phyloP scores from a whole-genome alignment of 2,888 invertebrate species.

The Silvanus unidentatus region DNA sequence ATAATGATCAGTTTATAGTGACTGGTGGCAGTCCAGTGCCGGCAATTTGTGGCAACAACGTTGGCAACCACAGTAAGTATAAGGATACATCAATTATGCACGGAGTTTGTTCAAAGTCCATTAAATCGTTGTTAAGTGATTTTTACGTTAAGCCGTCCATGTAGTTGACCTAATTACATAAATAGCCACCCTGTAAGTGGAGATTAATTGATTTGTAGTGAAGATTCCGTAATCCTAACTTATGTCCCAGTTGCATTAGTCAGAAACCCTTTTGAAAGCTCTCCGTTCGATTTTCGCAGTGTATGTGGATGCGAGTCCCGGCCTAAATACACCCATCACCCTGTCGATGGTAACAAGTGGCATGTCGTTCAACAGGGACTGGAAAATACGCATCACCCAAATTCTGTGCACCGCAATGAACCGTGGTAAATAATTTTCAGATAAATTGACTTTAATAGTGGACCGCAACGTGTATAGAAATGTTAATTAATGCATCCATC shows the following conservation, averaged over 20 bases:
- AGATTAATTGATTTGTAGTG: too few species aligned
- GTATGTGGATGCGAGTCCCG: constrained; percentile 76
- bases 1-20: constrained; percentile 79
- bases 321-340: constrained; percentile 70
- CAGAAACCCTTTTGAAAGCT: too few species aligned
- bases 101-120: too few species aligned
- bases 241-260: too few species aligned
- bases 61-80: constrained; percentile 72
- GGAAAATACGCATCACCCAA: constrained; percentile 77
- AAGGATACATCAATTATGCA: background rate
- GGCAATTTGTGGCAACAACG: constrained; percentile 73
- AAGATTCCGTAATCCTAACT: too few species aligned
- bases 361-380: constrained; percentile 62
- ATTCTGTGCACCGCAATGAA: constrained; percentile 70
- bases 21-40: constrained; percentile 77
- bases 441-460: constrained; percentile 2
- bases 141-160: too few species aligned
- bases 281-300: constrained; percentile 56
- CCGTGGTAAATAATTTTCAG: constrained; percentile 50
- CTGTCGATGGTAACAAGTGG: constrained; percentile 78
- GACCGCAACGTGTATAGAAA: background rate
- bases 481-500: background rate
- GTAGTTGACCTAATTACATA: too few species aligned
- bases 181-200: too few species aligned
- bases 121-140: too few species aligned